Conservation (phyloP, 1,140 invertebrate species). For the Cydia fagiglandana region DNA sequence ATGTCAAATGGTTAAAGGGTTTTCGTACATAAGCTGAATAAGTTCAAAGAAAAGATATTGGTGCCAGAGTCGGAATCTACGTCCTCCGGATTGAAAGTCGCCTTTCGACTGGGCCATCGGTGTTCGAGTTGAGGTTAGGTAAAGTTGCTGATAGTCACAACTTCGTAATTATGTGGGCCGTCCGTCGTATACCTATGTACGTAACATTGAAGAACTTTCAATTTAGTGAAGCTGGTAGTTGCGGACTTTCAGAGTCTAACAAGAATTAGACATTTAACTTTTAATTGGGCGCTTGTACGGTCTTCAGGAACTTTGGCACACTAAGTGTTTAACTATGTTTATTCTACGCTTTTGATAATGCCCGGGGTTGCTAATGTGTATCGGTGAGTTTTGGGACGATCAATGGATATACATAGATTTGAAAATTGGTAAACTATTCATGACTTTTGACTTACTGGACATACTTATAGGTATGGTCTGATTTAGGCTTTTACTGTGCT, state of each 20-base stretch:
- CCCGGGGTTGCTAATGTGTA: constrained; percentile 39
- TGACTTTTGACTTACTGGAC: background rate
- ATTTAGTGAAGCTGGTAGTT: constrained; percentile 59
- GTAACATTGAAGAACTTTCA: constrained; percentile 54
- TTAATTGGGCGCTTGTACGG: constrained; percentile 75
- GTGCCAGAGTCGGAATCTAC: no score
- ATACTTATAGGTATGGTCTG: background rate
- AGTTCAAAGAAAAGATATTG: no score
- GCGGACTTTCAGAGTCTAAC: constrained; percentile 64
- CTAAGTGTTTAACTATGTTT: constrained; percentile 72
- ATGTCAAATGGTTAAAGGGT: no score
- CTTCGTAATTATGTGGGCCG: constrained; percentile 12
- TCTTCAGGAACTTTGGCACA: constrained; percentile 61
- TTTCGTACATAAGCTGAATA: no score
- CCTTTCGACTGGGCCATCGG: no score
- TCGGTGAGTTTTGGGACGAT: constrained; percentile 1
- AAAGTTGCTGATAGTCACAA: background rate
- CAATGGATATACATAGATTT: background rate
- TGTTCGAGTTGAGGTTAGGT: background rate
- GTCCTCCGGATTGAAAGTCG: no score
- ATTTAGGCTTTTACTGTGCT: background rate
- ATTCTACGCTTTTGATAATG: constrained; percentile 57
- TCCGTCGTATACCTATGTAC: constrained; percentile 45
- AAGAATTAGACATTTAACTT: constrained; percentile 77
- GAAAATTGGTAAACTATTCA: background rate